Conservation (phyloP, 2,797 vertebrate species). For the Emydoidea blandingii region DNA sequence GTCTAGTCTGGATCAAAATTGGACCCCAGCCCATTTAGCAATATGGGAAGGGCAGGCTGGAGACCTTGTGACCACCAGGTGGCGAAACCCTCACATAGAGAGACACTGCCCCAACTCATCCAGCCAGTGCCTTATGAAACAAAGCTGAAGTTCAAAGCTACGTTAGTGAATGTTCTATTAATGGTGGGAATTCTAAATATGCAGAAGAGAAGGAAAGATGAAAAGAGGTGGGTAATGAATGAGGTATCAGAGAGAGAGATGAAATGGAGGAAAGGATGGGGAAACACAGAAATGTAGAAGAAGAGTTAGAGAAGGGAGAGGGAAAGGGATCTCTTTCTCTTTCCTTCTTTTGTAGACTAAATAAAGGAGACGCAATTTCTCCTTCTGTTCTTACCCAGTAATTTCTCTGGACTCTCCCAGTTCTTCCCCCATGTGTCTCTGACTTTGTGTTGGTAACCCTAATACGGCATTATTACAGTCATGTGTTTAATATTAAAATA, state of each 20-base stretch:
- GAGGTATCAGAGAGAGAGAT: neutral
- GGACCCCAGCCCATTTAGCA: neutral
- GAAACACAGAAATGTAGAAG: neutral
- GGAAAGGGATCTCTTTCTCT: neutral
- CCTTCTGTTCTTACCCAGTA: neutral
- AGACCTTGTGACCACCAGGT: neutral
- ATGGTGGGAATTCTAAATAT: neutral
- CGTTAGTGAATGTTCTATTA: neutral
- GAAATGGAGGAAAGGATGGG: neutral
- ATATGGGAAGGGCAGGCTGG: neutral
- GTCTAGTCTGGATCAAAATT: neutral
- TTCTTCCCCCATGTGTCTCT: constrained; percentile 12
- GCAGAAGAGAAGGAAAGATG: neutral
- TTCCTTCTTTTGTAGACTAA: neutral
- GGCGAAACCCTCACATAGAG: neutral
- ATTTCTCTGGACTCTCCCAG: constrained; percentile 23
- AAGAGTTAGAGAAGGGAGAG: neutral
- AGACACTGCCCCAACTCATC: neutral
- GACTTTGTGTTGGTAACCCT: neutral
- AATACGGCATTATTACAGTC: neutral
- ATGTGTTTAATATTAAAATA: constrained; percentile 46
- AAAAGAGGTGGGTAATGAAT: neutral
- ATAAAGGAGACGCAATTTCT: neutral
- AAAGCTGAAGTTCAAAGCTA: neutral
- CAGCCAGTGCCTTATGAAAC: neutral